These are phyloP conservation scores for Chrysaora quinquecirrha DNA, from an alignment of 30 jellyfish, hydroid and myxozoan species.

Conservation along the genomic window DNA sequence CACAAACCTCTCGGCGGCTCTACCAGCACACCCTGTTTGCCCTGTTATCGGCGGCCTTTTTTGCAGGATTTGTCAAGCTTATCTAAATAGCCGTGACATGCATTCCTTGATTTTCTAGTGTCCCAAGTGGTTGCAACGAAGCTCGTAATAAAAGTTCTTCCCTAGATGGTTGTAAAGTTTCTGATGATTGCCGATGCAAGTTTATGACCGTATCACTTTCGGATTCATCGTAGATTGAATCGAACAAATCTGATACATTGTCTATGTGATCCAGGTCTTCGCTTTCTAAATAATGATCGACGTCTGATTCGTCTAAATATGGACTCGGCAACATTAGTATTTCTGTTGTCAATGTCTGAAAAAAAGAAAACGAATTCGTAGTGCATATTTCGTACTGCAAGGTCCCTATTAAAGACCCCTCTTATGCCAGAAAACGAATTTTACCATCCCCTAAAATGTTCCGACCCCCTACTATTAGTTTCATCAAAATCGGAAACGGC, in stretches of 20 bases:
- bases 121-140: constrained; percentile 48
- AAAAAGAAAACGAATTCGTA: neutral
- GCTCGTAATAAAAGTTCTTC: constrained; percentile 70
- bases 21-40: no score
- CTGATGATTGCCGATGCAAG: neutral
- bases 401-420: neutral
- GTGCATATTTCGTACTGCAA: no score
- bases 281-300: constrained; percentile 24
- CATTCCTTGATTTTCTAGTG: constrained; percentile 22
- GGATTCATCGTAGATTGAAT: constrained; percentile 17
- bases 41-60: no score
- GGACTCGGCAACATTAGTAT: constrained; percentile 59
- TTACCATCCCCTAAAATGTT: no score
- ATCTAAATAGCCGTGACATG: constrained; percentile 45
- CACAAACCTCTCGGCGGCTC: no score
- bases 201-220: constrained; percentile 15
- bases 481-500: no score
- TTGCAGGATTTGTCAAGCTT: neutral
- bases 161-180: constrained; percentile 27
- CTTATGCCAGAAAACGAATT: no score
- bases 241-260: constrained; percentile 47
- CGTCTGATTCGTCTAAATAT: constrained; percentile 45
- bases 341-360: constrained; percentile 44
- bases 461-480: no score
- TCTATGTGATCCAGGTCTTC: constrained; percentile 25